Evolutionary conservation across 2,888 invertebrate genomes (phyloP), one percentile per base, ranked within the genome.

Genomic region (Drosophila yooni): DNA sequence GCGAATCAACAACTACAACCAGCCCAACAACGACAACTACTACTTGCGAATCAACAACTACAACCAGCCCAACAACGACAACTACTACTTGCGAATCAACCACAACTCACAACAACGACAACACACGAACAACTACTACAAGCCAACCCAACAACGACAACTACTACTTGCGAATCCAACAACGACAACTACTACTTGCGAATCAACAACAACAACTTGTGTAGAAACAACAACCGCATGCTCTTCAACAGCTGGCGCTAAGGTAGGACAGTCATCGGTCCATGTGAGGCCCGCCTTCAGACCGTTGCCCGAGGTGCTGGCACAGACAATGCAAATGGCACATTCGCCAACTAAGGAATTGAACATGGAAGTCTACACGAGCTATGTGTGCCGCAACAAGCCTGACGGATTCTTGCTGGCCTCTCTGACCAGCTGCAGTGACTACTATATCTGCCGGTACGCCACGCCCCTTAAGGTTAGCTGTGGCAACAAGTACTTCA

Each of bases 401-500:
- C 83, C 84, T 29, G 82, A 92, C 34, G 92, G 92, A 10, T 90
- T 91, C 62, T 71, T 91, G 81, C 38, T 92, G 21, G 84, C 90
- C 21, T 92, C 91, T 2, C 68, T 87, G 15, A 83, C 78, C 29
- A 91, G 84, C 64, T 92, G 91, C 75, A 90, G 75, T 63, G 82
- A 91, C 56, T 91, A 89, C 59, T 91, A 87, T 36, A 80, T 91
- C 68, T 91, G 92, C 48, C 88, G 79, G 38, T 83, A 84, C 27
- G 88, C 84, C 15, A 64, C 74, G 15, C 85, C 92, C 0, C 48
- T 91, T 27, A 70, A 64, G 48, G 79, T 83, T 0, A 91, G 82
- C 70, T 91, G 91, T 61, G 91, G 91, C 18, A 25, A 69, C 2
- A 83, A 87, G 46, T 88, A 91, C 77, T 91, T 91, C 76, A 91